A percentile compares a stretch with the other conserved stretches of the same genome.
Conservation (phyloP, 2,113 vertebrate species). For the Nesogale talazaci region DNA sequence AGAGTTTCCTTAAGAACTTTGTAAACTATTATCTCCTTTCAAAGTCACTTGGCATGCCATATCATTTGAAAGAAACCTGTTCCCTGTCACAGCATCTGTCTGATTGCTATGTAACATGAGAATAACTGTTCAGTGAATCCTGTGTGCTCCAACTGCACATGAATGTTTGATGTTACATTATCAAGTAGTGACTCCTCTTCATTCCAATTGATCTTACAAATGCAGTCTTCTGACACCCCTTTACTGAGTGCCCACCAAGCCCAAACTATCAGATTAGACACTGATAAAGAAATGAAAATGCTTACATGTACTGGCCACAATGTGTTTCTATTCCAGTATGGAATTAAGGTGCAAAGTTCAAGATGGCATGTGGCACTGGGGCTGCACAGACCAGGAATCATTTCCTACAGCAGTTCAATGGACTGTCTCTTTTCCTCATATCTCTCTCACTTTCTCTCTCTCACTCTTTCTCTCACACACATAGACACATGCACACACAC, state of each 20-base stretch:
- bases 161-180: slow-evolving; percentile 46
- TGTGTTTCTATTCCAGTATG: neutral
- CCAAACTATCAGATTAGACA: neutral
- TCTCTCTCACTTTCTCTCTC: neutral
- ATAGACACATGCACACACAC: neutral
- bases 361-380: neutral
- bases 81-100: slow-evolving; percentile 34
- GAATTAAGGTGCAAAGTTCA: slow-evolving; percentile 10
- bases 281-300: neutral
- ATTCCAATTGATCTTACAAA: neutral
- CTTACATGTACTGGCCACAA: neutral
- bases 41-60: neutral
- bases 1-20: neutral
- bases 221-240: neutral
- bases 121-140: slow-evolving; percentile 26
- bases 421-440: neutral
- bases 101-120: slow-evolving; percentile 25
- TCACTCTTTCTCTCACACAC: neutral
- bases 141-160: neutral
- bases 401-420: neutral
- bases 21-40: slow-evolving; percentile 48
- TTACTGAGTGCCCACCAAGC: neutral
- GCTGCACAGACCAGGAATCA: neutral
- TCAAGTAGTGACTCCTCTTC: neutral
- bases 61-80: neutral